Evolutionary conservation across 2,113 vertebrate species (phyloP), one percentile per base, ranked within the genome.

Genomic region (Tragulus kanchil): DNA sequence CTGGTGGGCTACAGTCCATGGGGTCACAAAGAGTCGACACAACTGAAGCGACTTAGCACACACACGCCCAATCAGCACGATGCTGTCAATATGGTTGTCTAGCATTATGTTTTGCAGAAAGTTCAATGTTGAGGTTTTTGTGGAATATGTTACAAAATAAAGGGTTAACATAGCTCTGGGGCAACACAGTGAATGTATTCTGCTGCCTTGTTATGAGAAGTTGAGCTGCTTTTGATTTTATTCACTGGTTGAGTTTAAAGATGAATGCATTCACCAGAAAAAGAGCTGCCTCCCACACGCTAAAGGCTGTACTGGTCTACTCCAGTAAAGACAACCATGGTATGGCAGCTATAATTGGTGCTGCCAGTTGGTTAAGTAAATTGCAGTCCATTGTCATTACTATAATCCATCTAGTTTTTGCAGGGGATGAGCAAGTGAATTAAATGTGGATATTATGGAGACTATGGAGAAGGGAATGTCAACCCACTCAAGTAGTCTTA

Each of bases 61-160:
- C 36, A 36, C 36, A 36, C 36, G 25, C 69, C 28, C 54, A 64
- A 31, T 73, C 92, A 42, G 42, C 36, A 85, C 25, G 8, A 28
- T 89, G 14, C 89, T 58, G 58, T 56, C 45, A 58, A 62, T 64
- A 56, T 56, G 26, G 67, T 54, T 10, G 16, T 23, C 26, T 92
- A 95, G 28, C 19, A 48, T 61, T 77, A 88, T 79, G 62, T 71
- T 78, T 19, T 19, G 23, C 12, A 56, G 54, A 92, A 92, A 78
- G n/a, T 77, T 92, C 45, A 62, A 0, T 56, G 15, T 89, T 89
- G 69, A 71, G 69, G 15, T 78, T 9, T 82, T 87, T 59, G 58
- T 89, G 48, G 48, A 92, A 26, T 89, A 67, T 77, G 7, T 78
- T 84, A 92, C 14, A 7, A 94, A 89, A 89, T 54, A 92, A 96